Conservation (phyloP, 2,888 invertebrate genomes). For the Heliconius hortense region DNA sequence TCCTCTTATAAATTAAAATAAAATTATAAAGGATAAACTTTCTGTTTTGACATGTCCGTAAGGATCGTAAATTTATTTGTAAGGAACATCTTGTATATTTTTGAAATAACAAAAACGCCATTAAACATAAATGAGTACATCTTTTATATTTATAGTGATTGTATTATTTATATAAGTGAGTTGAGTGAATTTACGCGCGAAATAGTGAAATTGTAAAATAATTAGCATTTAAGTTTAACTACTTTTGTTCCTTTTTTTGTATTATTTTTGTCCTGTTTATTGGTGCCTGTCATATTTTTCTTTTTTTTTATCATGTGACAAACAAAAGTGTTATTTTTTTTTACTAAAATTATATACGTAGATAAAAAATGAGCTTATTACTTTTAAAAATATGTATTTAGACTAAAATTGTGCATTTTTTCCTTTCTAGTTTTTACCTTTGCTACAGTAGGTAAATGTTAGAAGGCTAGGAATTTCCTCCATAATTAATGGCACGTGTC, state of each 20-base stretch:
- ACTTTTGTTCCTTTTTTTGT: background rate
- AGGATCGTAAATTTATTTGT: background rate
- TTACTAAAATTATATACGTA: background rate
- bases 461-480: no score
- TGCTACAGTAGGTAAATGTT: no score
- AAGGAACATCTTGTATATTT: slow-evolving; percentile 18
- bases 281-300: background rate
- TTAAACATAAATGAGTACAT: background rate
- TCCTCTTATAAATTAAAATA: no score
- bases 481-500: background rate
- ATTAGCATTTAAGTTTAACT: slow-evolving; percentile 6
- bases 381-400: background rate
- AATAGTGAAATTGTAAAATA: slow-evolving; percentile 11
- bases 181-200: background rate
- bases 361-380: background rate
- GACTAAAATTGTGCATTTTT: background rate
- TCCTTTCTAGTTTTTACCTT: background rate
- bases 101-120: slow-evolving; percentile 14
- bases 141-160: background rate
- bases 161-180: background rate
- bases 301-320: background rate
- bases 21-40: no score
- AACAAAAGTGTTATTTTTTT: background rate
- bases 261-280: background rate
- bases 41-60: no score